These are phyloP conservation scores for Tetramorium parvispinum DNA, from an alignment of 1,140 invertebrate species.

Conservation along the genomic window DNA sequence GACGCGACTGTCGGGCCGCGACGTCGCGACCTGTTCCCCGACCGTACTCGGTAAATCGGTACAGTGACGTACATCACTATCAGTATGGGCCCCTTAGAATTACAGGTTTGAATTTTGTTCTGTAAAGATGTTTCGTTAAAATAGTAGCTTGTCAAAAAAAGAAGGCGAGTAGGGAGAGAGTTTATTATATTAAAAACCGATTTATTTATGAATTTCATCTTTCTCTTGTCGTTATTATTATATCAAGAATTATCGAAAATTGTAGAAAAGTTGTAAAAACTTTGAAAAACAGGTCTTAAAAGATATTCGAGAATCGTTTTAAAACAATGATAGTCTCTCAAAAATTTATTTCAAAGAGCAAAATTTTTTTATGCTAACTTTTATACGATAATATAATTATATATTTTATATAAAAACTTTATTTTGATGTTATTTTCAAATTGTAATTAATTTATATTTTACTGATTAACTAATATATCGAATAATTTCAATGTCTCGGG, in stretches of 20 bases:
- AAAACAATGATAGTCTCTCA: neutral
- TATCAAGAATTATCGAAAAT: neutral
- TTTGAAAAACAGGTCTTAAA: neutral
- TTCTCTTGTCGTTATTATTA: neutral
- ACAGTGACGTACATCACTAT: constrained; percentile 47
- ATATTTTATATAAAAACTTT: neutral
- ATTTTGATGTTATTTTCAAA: neutral
- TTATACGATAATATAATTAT: neutral
- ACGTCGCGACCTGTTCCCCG: constrained; percentile 44
- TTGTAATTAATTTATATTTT: neutral
- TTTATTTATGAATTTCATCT: neutral
- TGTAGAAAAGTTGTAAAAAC: neutral
- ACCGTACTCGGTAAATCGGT: constrained; percentile 20
- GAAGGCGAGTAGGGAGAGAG: neutral
- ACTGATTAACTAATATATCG: neutral
- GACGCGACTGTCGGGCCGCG: constrained; percentile 44
- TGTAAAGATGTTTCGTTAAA: neutral
- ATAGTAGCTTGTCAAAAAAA: neutral
- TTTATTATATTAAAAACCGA: neutral
- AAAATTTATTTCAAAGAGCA: neutral
- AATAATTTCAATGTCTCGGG: neutral
- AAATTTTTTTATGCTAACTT: neutral
- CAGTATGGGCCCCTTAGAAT: neutral
- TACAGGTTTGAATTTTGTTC: neutral
- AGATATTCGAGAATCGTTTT: neutral